Base-by-base conservation (phyloP, 1,140 invertebrate genomes). In the Saxidomus purpurata region DNA sequence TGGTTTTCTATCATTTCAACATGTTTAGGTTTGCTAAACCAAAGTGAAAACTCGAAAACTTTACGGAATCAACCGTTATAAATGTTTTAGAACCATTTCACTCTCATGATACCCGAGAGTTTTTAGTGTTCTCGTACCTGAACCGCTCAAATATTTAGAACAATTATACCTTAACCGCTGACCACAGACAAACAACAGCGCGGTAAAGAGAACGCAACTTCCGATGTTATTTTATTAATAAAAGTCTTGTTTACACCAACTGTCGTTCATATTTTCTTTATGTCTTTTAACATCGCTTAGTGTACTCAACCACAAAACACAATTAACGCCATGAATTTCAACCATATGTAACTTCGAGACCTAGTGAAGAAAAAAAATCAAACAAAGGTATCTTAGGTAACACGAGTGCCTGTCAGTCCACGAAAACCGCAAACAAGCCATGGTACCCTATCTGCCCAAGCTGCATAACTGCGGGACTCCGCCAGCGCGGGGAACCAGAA, bases 301-400 rank as follows among this genome's bases (percentile, higher is more conserved):
- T 36, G 3, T 4, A 0, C 19, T 17, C 67, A 38, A 71, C 67
- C 67, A 71, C 67, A 71, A 38, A 40, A 19, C 34, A 15, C 67
- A 71, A 40, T 40, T 71, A 71, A 36, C 67, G 31, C 36, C 36
- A 71, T 38, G 17, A 71, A 71, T 71, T 15, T 13, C 34, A 71
- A 71, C 67, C 67, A 71, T 71, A 71, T 71, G 67, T n/a, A 17
- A 38, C 67, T 71, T 71, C 25, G 67, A 36, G 67, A 15, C 67
- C 13, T 15, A 22, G 15, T 6, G 67, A 71, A 71, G 67, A 71
- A 71, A 2, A n/a, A n/a, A 3, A 38, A 38, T 38, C 36, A 38
- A 71, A 71, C 67, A 71, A 71, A 71, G 67, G 67, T 71, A 38
- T 13, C 36, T 28, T 25, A 71, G 67, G 67, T 71, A 71, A 71